phyloP scores from a whole-genome alignment of 2,888 invertebrate genomes.

The Cantharis flavilabris region DNA sequence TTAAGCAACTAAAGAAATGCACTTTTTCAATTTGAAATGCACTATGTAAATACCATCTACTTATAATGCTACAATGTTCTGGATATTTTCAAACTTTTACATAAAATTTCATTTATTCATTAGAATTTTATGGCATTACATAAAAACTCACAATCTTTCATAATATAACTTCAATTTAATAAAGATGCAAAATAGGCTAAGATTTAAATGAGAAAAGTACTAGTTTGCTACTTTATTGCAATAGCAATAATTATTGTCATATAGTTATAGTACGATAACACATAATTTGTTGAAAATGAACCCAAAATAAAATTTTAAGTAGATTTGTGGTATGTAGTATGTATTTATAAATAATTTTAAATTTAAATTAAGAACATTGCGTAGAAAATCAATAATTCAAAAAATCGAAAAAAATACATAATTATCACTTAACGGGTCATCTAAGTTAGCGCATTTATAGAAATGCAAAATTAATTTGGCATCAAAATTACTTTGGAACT shows the following conservation, averaged over 20 bases:
- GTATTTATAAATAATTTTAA: too few relatives aligned
- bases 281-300: too few relatives aligned
- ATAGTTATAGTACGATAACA: not conserved
- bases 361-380: too few relatives aligned
- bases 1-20: slow-evolving; percentile 38
- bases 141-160: not conserved
- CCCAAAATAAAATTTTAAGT: too few relatives aligned
- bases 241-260: not conserved
- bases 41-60: slow-evolving; percentile 23
- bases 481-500: too few relatives aligned
- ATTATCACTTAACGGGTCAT: too few relatives aligned
- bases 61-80: slow-evolving; percentile 18
- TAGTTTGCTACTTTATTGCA: not conserved
- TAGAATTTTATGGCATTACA: not conserved
- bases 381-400: too few relatives aligned
- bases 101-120: not conserved
- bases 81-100: slow-evolving; percentile 13
- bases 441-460: too few relatives aligned
- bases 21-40: slow-evolving; percentile 30
- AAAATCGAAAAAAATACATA: too few relatives aligned
- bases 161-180: not conserved
- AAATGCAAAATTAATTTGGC: too few relatives aligned
- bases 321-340: too few relatives aligned
- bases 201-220: not conserved
- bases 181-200: slow-evolving; percentile 2